These are phyloP conservation scores for Dolichomitus sp. DNA, from an alignment of 2,888 invertebrate genomes.

Conservation along the genomic window DNA sequence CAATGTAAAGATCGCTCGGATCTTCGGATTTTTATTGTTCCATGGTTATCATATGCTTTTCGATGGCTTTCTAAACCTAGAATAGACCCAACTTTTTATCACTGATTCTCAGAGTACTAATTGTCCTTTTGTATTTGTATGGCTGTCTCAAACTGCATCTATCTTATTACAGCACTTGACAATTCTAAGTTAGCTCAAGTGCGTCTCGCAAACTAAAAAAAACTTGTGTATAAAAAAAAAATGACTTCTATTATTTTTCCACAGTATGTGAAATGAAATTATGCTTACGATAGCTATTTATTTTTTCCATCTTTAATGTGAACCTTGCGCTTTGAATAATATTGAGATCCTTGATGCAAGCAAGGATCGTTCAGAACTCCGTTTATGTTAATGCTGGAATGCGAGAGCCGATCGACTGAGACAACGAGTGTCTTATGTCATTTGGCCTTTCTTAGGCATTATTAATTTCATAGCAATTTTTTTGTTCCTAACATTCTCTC, in stretches of 20 bases:
- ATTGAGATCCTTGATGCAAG: constrained; percentile 31
- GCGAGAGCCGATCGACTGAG: constrained; percentile 43
- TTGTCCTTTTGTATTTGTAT: background rate
- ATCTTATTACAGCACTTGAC: background rate
- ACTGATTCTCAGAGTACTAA: too few relatives aligned
- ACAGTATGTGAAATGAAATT: background rate
- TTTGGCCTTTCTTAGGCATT: constrained; percentile 54
- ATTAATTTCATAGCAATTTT: constrained; percentile 52
- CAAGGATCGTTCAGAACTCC: constrained; percentile 26
- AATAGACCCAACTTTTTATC: background rate
- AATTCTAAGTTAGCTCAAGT: background rate
- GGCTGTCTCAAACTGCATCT: background rate
- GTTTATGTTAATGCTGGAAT: constrained; percentile 62
- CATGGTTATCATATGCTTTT: too few relatives aligned
- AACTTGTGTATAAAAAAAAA: background rate
- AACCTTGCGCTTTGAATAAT: constrained; percentile 11
- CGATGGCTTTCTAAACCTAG: too few relatives aligned
- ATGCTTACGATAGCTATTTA: background rate
- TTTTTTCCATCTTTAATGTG: constrained; percentile 5
- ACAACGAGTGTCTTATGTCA: constrained; percentile 63
- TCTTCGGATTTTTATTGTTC: too few relatives aligned
- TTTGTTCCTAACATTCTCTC: constrained; percentile 18
- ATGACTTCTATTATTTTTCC: background rate
- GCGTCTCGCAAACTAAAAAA: background rate
- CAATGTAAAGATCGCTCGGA: too few relatives aligned